Evolutionary conservation across 2,797 vertebrate genomes (phyloP), one percentile per base, ranked within the genome.

Genomic region (Denticeps clupeoides): DNA sequence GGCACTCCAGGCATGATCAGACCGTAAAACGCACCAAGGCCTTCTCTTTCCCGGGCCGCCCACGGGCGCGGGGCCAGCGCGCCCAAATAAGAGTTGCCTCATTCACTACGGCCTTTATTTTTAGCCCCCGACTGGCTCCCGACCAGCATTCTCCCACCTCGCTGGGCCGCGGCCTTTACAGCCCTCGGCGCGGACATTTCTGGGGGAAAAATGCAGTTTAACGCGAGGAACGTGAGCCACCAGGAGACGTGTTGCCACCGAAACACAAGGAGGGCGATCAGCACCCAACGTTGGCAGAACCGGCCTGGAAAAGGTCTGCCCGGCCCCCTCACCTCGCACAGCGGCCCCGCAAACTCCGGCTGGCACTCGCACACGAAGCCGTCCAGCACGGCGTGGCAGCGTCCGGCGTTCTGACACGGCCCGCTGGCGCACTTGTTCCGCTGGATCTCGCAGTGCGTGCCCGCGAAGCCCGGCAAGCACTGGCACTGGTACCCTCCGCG

Each of bases 291-390:
- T 12, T 12, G 11, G 44, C 19, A 3, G 15, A 26, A 29, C n/a
- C 22, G n/a, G n/a, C n/a, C n/a, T n/a, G 24, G 5, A 50, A 52
- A 41, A 3, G 2, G 49, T 28, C 10, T 19, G 25, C 26, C 3
- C 2, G 3, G 8, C 3, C 41, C 22, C 56, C 86, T 86, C 75
- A 97, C 94, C 89, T 97, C 89, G 2, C 94, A 99, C 51, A 88
- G 81, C 18, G 60, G 68, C 60, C 93, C 94, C 0, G 84, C 82
- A 62, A 85, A 91, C 51, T 86, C 83, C 3, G 67, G 51, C 1
- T 63, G 77, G 59, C 94, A 99, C 46, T 87, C 81, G 49, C 94
- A 99, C 50, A 67, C 78, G 33, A 96, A 96, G 57, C 83, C 68
- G 2, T 80, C 82, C 55, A 78, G 50, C 65, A 88, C 62, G 4